Evolutionary conservation across 2,113 vertebrate species (phyloP).

Genomic region (Megalops atlanticus): DNA sequence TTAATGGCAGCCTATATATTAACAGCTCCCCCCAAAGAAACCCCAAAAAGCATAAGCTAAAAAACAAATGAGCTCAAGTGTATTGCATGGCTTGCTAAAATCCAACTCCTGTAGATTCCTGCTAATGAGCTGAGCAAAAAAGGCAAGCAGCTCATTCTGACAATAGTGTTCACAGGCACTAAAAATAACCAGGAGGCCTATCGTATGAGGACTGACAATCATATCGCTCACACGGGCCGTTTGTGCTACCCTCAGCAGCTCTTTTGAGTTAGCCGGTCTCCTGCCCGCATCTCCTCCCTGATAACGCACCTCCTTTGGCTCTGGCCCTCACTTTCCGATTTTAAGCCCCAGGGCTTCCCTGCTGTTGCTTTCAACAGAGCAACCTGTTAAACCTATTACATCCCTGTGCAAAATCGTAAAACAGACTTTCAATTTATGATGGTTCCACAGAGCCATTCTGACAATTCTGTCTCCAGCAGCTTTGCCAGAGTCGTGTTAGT

Average conservation of each 20-base stretch:
- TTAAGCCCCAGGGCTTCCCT: neutral
- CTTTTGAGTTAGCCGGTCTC: neutral
- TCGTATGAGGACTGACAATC: constrained; percentile 60
- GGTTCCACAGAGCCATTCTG: neutral
- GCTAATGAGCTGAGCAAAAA: constrained; percentile 51
- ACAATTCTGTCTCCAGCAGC: neutral
- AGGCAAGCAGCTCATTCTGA: constrained; percentile 47
- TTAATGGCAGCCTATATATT: constrained; percentile 29
- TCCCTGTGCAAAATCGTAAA: neutral
- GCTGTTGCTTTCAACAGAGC: neutral
- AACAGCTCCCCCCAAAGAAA: too few relatives aligned
- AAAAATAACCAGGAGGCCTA: constrained; percentile 57
- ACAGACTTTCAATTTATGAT: neutral
- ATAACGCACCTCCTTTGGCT: neutral
- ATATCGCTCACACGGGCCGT: constrained; percentile 41
- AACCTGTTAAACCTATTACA: neutral
- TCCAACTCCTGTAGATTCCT: constrained; percentile 43
- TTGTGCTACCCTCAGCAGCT: neutral
- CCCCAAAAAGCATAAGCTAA: too few relatives aligned
- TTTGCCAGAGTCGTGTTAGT: neutral
- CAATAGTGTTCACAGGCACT: constrained; percentile 45
- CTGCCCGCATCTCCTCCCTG: neutral
- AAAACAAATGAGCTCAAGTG: constrained; percentile 19
- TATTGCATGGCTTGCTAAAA: constrained; percentile 44
- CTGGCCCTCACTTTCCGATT: neutral